phyloP scores from a whole-genome alignment of 2,797 vertebrate species.

The Hypotaenidia philippensis region DNA sequence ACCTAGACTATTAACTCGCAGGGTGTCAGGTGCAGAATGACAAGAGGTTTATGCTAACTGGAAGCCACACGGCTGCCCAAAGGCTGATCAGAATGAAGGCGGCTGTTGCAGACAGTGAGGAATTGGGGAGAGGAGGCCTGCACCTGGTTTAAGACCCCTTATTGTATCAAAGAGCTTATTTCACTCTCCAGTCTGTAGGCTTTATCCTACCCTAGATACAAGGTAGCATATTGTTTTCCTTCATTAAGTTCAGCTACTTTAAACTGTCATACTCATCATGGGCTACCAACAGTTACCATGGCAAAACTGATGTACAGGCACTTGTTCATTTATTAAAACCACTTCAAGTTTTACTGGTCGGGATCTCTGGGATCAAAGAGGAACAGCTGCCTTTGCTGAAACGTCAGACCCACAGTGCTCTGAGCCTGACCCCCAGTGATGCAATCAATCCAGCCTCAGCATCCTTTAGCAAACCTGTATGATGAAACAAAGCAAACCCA shows the following conservation, averaged over 20 bases:
- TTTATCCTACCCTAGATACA: neutral
- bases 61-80: neutral
- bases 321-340: constrained; percentile 4
- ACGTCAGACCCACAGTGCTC: neutral
- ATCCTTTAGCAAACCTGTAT: neutral
- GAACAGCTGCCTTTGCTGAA: neutral
- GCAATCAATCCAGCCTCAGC: neutral
- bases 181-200: neutral
- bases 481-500: neutral
- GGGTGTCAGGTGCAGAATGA: neutral
- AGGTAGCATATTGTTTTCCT: neutral
- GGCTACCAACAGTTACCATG: constrained; percentile 5
- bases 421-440: neutral
- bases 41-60: neutral
- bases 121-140: neutral
- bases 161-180: neutral
- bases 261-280: neutral
- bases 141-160: neutral
- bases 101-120: neutral
- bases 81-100: neutral
- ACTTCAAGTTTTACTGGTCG: neutral
- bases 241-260: neutral
- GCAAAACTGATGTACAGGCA: neutral
- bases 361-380: neutral
- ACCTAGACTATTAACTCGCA: neutral